Conservation (phyloP, 2,797 vertebrate genomes). For the Eulemur coronatus region DNA sequence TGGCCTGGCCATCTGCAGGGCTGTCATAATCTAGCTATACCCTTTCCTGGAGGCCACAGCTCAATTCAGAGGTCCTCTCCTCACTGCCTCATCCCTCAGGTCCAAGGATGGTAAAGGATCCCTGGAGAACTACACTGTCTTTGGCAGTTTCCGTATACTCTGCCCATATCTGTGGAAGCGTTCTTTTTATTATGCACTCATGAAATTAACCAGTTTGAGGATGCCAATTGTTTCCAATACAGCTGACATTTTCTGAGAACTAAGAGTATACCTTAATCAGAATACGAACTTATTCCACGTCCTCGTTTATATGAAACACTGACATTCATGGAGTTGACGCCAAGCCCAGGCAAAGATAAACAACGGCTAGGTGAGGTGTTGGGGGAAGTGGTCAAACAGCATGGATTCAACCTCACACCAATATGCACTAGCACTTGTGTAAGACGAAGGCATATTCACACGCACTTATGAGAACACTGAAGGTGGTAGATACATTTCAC, state of each 20-base stretch:
- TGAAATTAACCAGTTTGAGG: neutral
- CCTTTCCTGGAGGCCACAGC: neutral
- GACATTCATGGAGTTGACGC: neutral
- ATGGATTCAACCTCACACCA: neutral
- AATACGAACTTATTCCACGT: neutral
- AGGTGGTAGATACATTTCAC: neutral
- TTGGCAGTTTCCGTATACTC: neutral
- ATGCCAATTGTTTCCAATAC: neutral
- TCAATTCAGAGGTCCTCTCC: neutral
- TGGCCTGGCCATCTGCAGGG: neutral
- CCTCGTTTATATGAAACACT: neutral
- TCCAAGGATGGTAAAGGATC: neutral
- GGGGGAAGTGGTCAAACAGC: neutral
- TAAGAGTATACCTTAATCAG: neutral
- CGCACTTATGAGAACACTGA: neutral
- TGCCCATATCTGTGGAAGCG: neutral
- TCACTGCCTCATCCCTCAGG: neutral
- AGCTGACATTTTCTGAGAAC: neutral
- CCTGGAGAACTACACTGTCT: neutral
- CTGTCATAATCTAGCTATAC: neutral
- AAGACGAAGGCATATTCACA: neutral
- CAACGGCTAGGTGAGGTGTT: neutral
- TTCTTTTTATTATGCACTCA: neutral
- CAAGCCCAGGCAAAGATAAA: neutral
- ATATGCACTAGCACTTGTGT: fast-evolving